Percentiles rank a stretch among this genome's conserved stretches.
These are phyloP conservation scores for Anoplopoma fimbria DNA, from an alignment of 2,113 vertebrate species.

Conservation along the genomic window DNA sequence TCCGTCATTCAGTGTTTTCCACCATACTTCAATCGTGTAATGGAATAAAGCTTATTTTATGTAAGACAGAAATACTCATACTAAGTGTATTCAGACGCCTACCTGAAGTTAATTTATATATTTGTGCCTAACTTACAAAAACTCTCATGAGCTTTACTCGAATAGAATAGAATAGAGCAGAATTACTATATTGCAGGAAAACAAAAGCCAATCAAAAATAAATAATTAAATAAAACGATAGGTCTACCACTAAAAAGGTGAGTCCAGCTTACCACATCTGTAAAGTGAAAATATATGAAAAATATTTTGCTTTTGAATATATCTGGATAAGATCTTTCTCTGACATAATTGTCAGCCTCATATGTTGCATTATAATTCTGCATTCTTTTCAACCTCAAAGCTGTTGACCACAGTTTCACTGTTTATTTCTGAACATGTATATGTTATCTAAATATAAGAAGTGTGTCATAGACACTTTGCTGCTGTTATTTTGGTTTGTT, in stretches of 20 bases:
- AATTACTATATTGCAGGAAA: neutral
- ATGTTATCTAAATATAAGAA: conserved; percentile 1
- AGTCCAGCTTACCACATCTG: no score
- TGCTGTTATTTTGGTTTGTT: conserved; percentile 28
- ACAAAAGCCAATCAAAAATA: neutral
- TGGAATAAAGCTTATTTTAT: neutral
- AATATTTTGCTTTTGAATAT: no score
- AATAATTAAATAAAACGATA: neutral
- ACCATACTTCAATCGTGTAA: neutral
- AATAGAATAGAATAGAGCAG: neutral
- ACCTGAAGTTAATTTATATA: neutral
- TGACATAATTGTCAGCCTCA: neutral
- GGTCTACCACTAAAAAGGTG: neutral
- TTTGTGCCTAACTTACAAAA: neutral
- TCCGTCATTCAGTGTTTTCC: neutral
- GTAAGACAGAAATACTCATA: neutral
- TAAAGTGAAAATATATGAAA: no score
- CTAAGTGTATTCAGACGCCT: neutral
- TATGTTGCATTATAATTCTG: neutral
- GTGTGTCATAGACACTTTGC: conserved; percentile 8
- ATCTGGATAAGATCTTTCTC: neutral
- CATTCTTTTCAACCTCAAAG: neutral
- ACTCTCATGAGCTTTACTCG: neutral
- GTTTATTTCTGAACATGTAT: neutral
- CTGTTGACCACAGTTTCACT: neutral